phyloP scores from a whole-genome alignment of 2,888 invertebrate genomes.

The Fragum sueziense region DNA sequence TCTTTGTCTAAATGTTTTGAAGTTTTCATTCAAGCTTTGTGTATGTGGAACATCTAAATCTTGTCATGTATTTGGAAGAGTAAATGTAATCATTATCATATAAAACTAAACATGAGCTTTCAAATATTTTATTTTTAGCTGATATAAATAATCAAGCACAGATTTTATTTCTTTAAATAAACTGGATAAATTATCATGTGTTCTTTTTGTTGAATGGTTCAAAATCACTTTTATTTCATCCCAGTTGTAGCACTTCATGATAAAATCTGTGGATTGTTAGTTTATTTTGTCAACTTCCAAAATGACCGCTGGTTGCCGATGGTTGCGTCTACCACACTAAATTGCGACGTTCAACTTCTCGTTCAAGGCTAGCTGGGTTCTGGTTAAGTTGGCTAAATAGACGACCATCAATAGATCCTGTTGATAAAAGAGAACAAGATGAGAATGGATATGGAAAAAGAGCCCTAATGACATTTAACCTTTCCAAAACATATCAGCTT shows the following conservation, averaged over 20 bases:
- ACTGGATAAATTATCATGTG: neutral
- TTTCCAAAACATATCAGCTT: too few relatives aligned
- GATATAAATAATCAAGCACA: slow-evolving; percentile 1
- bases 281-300: slow-evolving; percentile 39
- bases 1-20: neutral
- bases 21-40: neutral
- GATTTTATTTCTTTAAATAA: neutral
- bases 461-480: too few relatives aligned
- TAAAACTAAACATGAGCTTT: too few relatives aligned
- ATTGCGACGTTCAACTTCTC: slow-evolving; percentile 88
- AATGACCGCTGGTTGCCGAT: slow-evolving; percentile 5
- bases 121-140: slow-evolving; percentile 8
- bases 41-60: neutral
- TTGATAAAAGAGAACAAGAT: slow-evolving; percentile 57
- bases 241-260: neutral
- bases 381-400: slow-evolving; percentile 96
- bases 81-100: too few relatives aligned
- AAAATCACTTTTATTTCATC: neutral
- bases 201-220: neutral
- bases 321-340: slow-evolving; percentile 1
- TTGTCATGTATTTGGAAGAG: too few relatives aligned
- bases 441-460: too few relatives aligned
- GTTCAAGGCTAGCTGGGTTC: slow-evolving; percentile 97
- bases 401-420: slow-evolving; percentile 97
- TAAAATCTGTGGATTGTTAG: neutral